Evolutionary conservation across 2,113 vertebrate genomes (phyloP).

Genomic region (Hippoglossus stenolepis): DNA sequence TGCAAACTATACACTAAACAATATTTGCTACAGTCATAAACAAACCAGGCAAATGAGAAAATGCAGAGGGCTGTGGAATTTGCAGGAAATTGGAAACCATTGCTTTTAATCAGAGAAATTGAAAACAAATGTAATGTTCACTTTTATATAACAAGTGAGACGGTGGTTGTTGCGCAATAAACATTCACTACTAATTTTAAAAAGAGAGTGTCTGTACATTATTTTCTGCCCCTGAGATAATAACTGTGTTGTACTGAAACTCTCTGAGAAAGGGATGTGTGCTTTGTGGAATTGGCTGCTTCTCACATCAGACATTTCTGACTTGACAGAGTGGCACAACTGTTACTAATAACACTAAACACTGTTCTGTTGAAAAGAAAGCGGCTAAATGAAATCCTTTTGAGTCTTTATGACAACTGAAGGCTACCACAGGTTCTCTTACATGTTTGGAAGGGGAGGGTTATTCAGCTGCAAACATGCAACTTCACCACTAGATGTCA

Average conservation of each 20-base stretch:
- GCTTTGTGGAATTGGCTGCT: not conserved
- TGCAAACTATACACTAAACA: conserved; percentile 32
- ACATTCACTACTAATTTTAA: conserved; percentile 22
- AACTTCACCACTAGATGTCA: not conserved
- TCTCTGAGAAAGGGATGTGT: not conserved
- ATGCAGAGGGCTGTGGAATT: conserved; percentile 22
- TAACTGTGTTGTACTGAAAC: not conserved
- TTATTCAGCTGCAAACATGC: no score
- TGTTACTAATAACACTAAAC: no score
- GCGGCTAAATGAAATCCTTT: no score
- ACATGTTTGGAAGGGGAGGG: no score
- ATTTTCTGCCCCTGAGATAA: not conserved
- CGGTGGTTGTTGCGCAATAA: conserved; percentile 37
- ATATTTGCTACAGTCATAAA: conserved; percentile 25
- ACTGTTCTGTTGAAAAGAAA: no score
- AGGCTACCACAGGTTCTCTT: no score
- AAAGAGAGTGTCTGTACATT: conserved; percentile 1
- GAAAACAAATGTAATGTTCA: conserved; percentile 26
- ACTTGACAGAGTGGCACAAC: no score
- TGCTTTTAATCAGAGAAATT: conserved; percentile 45
- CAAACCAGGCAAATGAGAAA: conserved; percentile 34
- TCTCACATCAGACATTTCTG: no score
- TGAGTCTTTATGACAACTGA: no score
- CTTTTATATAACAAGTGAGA: conserved; percentile 13
- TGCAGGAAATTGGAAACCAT: conserved; percentile 30